phyloP scores from a whole-genome alignment of 1,140 invertebrate species.

The Drosophila mojavensis region DNA sequence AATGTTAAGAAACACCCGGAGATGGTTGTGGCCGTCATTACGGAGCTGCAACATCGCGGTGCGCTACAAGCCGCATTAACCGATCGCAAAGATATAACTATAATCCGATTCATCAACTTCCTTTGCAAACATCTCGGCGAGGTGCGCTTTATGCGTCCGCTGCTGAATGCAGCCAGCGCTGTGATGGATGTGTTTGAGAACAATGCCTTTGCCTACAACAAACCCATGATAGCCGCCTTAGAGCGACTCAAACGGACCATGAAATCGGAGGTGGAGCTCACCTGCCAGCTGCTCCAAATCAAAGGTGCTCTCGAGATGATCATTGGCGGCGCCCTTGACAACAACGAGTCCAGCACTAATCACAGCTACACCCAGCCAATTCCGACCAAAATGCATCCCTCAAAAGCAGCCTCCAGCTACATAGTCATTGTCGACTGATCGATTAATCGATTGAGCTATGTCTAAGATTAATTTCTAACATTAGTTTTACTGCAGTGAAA shows the following conservation, averaged over 20 bases:
- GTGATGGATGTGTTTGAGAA: conserved; percentile 91
- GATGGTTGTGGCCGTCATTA: conserved; percentile 90
- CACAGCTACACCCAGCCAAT: conserved; percentile 16
- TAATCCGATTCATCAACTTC: conserved; percentile 90
- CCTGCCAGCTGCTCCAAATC: conserved; percentile 86
- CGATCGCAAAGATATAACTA: conserved; percentile 88
- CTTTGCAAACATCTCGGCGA: conserved; percentile 91
- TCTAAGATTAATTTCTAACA: no score
- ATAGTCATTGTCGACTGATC: conserved; percentile 54
- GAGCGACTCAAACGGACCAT: conserved; percentile 87
- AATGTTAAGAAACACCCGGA: conserved; percentile 89
- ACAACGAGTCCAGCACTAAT: conserved; percentile 29
- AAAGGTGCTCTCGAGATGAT: conserved; percentile 90
- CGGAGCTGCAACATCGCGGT: conserved; percentile 92
- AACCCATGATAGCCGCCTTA: conserved; percentile 87
- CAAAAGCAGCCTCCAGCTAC: conserved; percentile 52
- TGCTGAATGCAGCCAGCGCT: conserved; percentile 90
- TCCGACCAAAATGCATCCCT: conserved; percentile 50
- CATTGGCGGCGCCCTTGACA: conserved; percentile 85
- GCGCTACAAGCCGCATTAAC: conserved; percentile 89
- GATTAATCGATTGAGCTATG: no score
- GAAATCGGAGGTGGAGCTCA: conserved; percentile 88
- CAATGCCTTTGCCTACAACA: conserved; percentile 61
- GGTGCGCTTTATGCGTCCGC: conserved; percentile 88
- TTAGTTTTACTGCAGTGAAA: no score